Conservation (phyloP, 2,113 vertebrate genomes). For the Ictidomys tridecemlineatus region DNA sequence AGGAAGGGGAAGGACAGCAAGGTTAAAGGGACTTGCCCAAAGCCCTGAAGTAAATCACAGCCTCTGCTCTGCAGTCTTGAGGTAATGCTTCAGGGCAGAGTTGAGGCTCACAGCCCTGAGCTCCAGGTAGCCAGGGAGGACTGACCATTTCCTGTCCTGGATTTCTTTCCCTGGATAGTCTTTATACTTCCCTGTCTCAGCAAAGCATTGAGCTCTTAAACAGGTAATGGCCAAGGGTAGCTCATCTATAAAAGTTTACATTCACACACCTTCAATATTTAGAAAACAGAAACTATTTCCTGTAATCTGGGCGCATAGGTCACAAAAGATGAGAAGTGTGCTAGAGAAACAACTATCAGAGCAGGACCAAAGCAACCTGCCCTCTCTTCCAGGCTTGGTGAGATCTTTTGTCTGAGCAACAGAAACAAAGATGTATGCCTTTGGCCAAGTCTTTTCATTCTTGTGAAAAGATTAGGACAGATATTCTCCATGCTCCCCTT, state of each 20-base stretch:
- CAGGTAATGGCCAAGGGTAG: not conserved
- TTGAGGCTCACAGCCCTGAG: not conserved
- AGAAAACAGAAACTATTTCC: conserved; percentile 59
- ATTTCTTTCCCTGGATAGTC: not conserved
- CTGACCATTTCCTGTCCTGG: conserved; percentile 36
- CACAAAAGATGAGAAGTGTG: not conserved
- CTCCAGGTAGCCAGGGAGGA: not conserved
- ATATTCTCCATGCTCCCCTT: conserved; percentile 1
- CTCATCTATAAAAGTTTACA: not conserved
- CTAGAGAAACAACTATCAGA: not conserved
- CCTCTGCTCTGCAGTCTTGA: not conserved
- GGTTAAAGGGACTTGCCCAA: conserved; percentile 45
- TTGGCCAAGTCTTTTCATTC: conserved; percentile 20
- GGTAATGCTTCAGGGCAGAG: not conserved
- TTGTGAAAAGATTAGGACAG: not conserved
- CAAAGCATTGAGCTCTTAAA: conserved; percentile 11
- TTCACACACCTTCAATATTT: conserved; percentile 46
- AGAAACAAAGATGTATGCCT: not conserved
- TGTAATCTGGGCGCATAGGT: not conserved
- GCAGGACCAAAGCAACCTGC: not conserved
- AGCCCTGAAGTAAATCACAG: conserved; percentile 49
- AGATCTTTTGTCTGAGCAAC: not conserved
- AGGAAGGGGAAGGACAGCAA: conserved; percentile 23
- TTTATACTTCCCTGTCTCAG: not conserved
- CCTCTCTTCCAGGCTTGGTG: not conserved